These are phyloP conservation scores for Aphelenchoides bicaudatus DNA, from an alignment of 2,888 invertebrate genomes.

Conservation along the genomic window DNA sequence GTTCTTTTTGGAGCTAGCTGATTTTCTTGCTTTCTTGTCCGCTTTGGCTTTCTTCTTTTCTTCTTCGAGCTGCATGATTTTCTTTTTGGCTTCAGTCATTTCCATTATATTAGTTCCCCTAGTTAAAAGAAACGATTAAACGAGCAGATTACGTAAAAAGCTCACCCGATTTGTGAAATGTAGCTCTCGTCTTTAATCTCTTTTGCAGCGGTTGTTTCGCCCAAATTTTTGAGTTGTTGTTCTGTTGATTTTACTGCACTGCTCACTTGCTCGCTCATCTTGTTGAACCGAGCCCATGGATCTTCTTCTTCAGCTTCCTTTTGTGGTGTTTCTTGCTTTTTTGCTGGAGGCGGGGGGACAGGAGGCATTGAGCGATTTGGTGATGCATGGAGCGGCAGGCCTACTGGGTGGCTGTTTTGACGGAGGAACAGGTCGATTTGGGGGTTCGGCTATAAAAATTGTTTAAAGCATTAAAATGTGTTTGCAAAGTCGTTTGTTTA, in stretches of 20 bases:
- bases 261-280: constrained; percentile 55
- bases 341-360: constrained; percentile 24
- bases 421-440: constrained; percentile 32
- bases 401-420: constrained; percentile 17
- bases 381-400: constrained; percentile 32
- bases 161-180: constrained; percentile 28
- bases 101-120: constrained; percentile 32
- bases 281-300: constrained; percentile 56
- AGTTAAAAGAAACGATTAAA: constrained; percentile 16
- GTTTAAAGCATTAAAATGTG: background rate
- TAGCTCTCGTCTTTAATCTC: constrained; percentile 54
- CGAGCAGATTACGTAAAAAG: background rate
- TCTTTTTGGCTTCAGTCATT: constrained; percentile 32
- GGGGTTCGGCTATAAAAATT: constrained; percentile 8
- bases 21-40: constrained; percentile 50
- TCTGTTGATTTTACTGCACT: constrained; percentile 48
- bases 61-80: constrained; percentile 46
- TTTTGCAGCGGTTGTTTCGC: constrained; percentile 48
- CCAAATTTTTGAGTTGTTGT: constrained; percentile 43
- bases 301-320: constrained; percentile 54
- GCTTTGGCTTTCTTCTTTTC: constrained; percentile 50
- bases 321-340: constrained; percentile 32
- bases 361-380: constrained; percentile 31
- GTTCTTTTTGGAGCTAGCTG: constrained; percentile 22
- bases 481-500: no score